These are phyloP conservation scores for Drosophila nannoptera DNA, from an alignment of 1,140 invertebrate species.

Conservation along the genomic window DNA sequence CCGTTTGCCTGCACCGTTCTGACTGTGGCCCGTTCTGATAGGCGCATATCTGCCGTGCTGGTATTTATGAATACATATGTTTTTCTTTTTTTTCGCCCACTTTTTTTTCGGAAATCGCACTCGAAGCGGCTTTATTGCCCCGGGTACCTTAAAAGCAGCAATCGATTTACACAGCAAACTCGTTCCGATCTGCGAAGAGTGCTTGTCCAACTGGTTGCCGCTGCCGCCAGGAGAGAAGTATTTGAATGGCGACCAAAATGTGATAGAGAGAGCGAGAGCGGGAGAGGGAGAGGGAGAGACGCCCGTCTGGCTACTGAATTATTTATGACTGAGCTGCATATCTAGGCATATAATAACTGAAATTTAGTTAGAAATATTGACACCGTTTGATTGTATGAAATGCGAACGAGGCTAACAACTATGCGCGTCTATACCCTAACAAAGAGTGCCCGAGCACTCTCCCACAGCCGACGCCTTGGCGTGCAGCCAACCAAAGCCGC, in stretches of 20 bases:
- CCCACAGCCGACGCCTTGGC: too few species aligned
- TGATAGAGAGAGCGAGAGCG: too few species aligned
- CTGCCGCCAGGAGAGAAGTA: slow-evolving; percentile 17
- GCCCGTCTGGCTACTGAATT: slow-evolving; percentile 18
- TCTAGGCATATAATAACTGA: neutral
- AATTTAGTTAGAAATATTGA: slow-evolving; percentile 1
- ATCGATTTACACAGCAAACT: slow-evolving; percentile 45
- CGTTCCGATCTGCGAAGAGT: slow-evolving; percentile 53
- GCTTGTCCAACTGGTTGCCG: slow-evolving; percentile 48
- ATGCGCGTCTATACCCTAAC: neutral
- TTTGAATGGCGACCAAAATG: slow-evolving; percentile 8
- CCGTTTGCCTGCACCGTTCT: neutral
- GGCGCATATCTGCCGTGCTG: slow-evolving; percentile 30
- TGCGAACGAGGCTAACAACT: slow-evolving; percentile 18
- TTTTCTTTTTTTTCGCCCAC: slow-evolving; percentile 32
- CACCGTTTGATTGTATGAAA: neutral
- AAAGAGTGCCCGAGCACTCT: neutral
- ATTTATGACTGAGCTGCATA: slow-evolving; percentile 6
- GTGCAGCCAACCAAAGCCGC: too few species aligned
- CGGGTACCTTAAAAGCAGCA: neutral
- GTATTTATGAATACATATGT: slow-evolving; percentile 15
- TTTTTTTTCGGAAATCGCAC: neutral
- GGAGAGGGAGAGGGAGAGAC: too few species aligned
- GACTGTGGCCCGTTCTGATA: slow-evolving; percentile 24
- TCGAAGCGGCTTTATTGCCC: too few species aligned